Evolutionary conservation across 2,888 invertebrate species (phyloP), one percentile per base, ranked within the genome.

Genomic region (Latrodectus hesperus): DNA sequence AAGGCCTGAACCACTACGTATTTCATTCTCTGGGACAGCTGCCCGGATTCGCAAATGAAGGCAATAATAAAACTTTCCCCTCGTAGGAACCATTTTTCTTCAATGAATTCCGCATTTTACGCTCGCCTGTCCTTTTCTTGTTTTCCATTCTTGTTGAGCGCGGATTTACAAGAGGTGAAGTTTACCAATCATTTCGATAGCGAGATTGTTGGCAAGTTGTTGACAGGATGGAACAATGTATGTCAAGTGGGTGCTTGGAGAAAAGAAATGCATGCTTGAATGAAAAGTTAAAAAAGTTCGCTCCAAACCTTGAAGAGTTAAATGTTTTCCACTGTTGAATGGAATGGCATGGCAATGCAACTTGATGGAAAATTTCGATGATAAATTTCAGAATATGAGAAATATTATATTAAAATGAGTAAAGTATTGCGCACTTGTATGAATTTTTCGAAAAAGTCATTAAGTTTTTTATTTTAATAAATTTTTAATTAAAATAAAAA

Each of bases 171-270:
- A 60, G 60, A 60, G 12, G 10, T 14, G n/a, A 60, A 76, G 75
- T 86, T 80, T 80, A 80, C 80, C 80, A 87, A 87, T 87, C 86
- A 87, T 87, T 87, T 77, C 86, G 86, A 87, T 87, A 87, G 76
- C 65, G 17, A 22, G 72, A n/a, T 55, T 77, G 65, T 70, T 81
- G 55, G 68, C 73, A 71, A 71, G 76, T 16, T 85, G 85, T 76
- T 86, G 85, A 80, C 85, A 86, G 52, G 70, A 1, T 10, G 16
- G 22, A 75, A 87, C 86, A 87, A 87, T 81, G 9, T 72, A 51
- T 72, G 86, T 87, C 86, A 87, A 87, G 86, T 82, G 86, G 78
- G 38, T 55, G 49, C 6, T 38, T 38, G 38, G 38, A 38, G 38
- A 38, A 38, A 38, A 38, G 38, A 38, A 38, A 38, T 38, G 2